Percentiles rank a stretch among this genome's conserved stretches.
Conservation (phyloP, 1,140 invertebrate genomes). For the Sminthurides bifidus region DNA sequence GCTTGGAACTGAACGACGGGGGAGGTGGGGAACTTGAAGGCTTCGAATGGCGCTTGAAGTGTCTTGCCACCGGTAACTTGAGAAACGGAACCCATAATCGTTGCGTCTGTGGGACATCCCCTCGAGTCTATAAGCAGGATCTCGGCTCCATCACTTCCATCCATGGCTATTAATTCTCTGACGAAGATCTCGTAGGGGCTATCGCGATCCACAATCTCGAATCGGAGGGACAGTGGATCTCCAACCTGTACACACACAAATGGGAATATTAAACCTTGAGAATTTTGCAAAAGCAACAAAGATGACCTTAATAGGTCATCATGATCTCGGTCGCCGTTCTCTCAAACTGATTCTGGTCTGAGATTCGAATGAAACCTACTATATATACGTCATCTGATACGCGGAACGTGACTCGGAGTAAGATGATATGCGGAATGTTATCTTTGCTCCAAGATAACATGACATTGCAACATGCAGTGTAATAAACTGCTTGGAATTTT, state of each 20-base stretch:
- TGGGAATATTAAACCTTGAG: not conserved
- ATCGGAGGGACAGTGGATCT: conserved; percentile 42
- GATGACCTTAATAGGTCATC: too few relatives aligned
- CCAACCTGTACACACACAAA: conserved; percentile 37
- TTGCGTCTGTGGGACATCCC: conserved; percentile 43
- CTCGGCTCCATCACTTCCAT: conserved; percentile 42
- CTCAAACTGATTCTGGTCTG: too few relatives aligned
- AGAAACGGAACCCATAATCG: conserved; percentile 41
- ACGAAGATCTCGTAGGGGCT: conserved; percentile 48
- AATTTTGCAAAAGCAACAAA: too few relatives aligned
- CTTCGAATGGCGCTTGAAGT: conserved; percentile 44
- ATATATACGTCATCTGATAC: not conserved
- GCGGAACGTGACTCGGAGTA: not conserved
- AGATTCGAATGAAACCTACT: too few relatives aligned
- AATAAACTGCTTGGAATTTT: too few relatives aligned
- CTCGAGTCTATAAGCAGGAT: conserved; percentile 42
- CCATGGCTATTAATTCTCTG: conserved; percentile 44
- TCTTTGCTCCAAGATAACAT: too few relatives aligned
- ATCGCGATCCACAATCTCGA: conserved; percentile 41
- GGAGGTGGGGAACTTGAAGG: conserved; percentile 47
- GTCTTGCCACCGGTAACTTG: conserved; percentile 36
- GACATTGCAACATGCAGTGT: too few relatives aligned
- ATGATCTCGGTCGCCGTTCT: too few relatives aligned
- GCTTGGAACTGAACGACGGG: conserved; percentile 46
- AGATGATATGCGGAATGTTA: not conserved